Percentiles rank a stretch among this genome's conserved stretches.
Conservation (phyloP, 2,113 vertebrate genomes). For the Phodopus roborovskii region DNA sequence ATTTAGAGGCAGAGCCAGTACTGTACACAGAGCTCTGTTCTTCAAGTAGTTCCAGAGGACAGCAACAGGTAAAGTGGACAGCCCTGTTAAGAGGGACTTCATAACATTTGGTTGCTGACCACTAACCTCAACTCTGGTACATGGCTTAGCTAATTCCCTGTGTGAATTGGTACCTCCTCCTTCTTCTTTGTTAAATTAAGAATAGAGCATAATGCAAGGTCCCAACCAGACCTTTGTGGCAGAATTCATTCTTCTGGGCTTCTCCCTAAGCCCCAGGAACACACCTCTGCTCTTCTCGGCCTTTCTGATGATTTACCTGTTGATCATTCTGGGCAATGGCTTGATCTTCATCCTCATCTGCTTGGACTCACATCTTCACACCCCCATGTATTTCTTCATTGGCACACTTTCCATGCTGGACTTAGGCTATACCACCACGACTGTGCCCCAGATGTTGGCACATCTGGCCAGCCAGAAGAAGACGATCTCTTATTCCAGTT, state of each 20-base stretch:
- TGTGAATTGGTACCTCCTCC: neutral
- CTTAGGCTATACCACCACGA: slow-evolving; percentile 75
- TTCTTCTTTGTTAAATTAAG: slow-evolving; percentile 34
- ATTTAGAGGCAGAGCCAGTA: neutral
- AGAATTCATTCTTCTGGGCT: slow-evolving; percentile 74
- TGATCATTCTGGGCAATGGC: slow-evolving; percentile 68
- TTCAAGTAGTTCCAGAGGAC: neutral
- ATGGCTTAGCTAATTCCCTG: neutral
- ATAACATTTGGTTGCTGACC: neutral
- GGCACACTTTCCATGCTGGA: slow-evolving; percentile 73
- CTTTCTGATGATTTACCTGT: slow-evolving; percentile 67
- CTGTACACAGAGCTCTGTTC: neutral
- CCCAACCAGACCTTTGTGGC: slow-evolving; percentile 72
- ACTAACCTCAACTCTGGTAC: neutral
- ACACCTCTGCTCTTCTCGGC: slow-evolving; percentile 66
- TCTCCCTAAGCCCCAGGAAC: slow-evolving; percentile 61
- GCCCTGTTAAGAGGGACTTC: neutral
- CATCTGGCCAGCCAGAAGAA: slow-evolving; percentile 54
- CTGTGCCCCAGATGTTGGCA: slow-evolving; percentile 68
- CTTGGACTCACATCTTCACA: slow-evolving; percentile 71
- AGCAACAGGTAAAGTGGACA: neutral
- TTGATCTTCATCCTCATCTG: slow-evolving; percentile 70
- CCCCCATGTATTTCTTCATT: slow-evolving; percentile 70
- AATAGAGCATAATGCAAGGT: slow-evolving; percentile 49
- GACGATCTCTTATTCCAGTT: slow-evolving; percentile 72